Evolutionary conservation across 2,113 vertebrate species (phyloP).

Genomic region (Spheniscus mendiculus): DNA sequence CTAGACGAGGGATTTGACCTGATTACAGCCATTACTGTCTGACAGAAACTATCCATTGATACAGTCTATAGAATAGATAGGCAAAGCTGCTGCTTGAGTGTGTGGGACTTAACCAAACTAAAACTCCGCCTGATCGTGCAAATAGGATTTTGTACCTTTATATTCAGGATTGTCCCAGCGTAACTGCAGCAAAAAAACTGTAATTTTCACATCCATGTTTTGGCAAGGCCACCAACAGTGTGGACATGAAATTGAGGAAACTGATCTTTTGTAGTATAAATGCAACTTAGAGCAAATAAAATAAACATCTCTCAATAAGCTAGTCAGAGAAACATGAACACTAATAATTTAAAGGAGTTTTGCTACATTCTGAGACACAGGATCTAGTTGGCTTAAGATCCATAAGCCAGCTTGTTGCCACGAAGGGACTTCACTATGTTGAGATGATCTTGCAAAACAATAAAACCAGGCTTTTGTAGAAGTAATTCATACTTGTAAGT

Average conservation of each 20-base stretch:
- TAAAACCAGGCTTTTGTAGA: background rate
- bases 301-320: background rate
- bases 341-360: background rate
- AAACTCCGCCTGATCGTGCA: background rate
- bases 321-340: background rate
- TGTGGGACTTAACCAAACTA: background rate
- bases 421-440: background rate
- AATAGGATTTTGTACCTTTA: background rate
- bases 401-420: background rate
- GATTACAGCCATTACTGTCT: constrained; percentile 43
- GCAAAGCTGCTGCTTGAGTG: background rate
- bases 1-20: constrained; percentile 69
- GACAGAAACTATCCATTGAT: background rate
- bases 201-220: background rate
- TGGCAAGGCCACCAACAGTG: background rate
- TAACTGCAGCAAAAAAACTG: background rate
- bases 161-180: background rate
- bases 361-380: background rate
- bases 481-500: background rate
- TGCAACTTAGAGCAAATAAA: background rate
- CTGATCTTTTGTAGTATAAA: background rate
- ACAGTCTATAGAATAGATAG: background rate
- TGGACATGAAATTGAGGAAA: background rate
- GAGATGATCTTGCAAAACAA: background rate
- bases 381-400: background rate